Evolutionary conservation across 2,888 invertebrate genomes (phyloP).

Genomic region (Andrena fulva): DNA sequence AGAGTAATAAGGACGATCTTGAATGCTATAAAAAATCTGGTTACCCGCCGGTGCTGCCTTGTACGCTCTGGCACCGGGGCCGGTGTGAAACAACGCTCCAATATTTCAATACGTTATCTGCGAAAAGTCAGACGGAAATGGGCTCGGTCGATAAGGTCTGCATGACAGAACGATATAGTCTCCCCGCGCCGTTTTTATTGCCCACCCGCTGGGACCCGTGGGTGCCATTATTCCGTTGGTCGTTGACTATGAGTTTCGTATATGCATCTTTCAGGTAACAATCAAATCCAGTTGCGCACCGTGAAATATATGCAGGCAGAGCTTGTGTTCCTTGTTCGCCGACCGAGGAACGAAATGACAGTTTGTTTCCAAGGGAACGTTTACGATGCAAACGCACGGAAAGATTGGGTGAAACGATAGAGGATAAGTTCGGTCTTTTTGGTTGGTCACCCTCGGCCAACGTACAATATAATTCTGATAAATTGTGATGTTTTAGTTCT

Average conservation of each 20-base stretch:
- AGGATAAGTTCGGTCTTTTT: background rate
- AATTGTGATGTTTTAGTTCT: too few relatives aligned
- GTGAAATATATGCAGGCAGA: background rate
- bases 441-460: background rate
- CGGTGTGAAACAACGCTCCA: conserved; percentile 37
- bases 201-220: conserved; percentile 7
- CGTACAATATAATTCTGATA: background rate
- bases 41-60: conserved; percentile 22
- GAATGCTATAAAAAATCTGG: conserved; percentile 12
- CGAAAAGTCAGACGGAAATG: conserved; percentile 63
- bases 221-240: conserved; percentile 29
- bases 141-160: conserved; percentile 61
- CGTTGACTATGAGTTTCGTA: conserved; percentile 29
- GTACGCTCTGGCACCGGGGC: conserved; percentile 9
- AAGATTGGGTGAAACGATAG: background rate
- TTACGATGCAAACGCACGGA: background rate
- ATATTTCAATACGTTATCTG: conserved; percentile 69
- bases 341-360: background rate
- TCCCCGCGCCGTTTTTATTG: conserved; percentile 41
- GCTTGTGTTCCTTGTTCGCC: background rate
- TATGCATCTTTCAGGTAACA: conserved; percentile 8
- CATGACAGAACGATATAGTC: conserved; percentile 53
- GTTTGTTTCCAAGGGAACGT: background rate
- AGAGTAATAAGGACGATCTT: conserved; percentile 21
- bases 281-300: conserved; percentile 5